A percentile compares a stretch with the other conserved stretches of the same genome.
These are phyloP conservation scores for Acrocephalus kingi DNA, from an alignment of 2,113 vertebrate genomes.

Conservation along the genomic window DNA sequence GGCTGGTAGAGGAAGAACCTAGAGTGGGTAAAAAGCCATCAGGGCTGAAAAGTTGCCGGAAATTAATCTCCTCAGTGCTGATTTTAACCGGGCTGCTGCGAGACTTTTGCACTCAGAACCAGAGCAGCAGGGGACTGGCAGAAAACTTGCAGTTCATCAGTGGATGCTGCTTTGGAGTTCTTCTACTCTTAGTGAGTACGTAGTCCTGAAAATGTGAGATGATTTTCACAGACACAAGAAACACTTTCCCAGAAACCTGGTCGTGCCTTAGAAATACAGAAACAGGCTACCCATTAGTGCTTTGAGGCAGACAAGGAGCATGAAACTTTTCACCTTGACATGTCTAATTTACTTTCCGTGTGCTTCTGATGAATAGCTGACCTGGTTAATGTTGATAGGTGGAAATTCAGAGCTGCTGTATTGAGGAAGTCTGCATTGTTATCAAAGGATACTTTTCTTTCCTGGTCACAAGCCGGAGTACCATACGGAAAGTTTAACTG, in stretches of 20 bases:
- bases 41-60: neutral
- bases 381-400: neutral
- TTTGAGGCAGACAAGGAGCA: neutral
- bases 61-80: neutral
- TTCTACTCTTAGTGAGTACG: neutral
- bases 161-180: neutral
- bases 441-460: neutral
- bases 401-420: neutral
- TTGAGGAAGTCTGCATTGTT: neutral
- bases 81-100: neutral
- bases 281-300: neutral
- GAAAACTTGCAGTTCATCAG: neutral
- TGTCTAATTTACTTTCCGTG: neutral
- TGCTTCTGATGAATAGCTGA: neutral
- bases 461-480: neutral
- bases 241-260: neutral
- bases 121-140: neutral
- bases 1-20: neutral
- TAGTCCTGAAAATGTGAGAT: neutral
- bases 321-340: neutral
- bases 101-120: neutral
- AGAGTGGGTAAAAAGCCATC: neutral
- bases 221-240: neutral
- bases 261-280: neutral
- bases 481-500: neutral